Conservation (phyloP, 2,888 invertebrate species). For the Rhamphomyia laevipes region DNA sequence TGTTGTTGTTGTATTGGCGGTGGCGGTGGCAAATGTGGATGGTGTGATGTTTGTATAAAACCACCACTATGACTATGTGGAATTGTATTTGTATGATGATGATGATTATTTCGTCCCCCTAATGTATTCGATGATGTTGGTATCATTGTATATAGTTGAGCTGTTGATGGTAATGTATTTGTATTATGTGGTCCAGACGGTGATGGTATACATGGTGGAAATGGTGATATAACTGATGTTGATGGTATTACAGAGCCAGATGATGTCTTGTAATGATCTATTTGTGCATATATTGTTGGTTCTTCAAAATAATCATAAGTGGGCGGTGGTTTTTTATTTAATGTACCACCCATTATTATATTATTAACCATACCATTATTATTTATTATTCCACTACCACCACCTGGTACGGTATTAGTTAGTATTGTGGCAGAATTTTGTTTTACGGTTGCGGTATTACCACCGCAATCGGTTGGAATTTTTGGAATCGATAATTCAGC, state of each 20-base stretch:
- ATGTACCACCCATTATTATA: background rate
- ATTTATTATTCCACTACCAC: conserved; percentile 25
- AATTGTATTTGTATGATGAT: background rate
- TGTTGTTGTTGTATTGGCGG: conserved; percentile 31
- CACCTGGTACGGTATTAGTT: background rate
- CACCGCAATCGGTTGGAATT: conserved; percentile 17
- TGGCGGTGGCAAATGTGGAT: conserved; percentile 26
- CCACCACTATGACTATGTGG: background rate
- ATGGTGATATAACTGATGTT: conserved; percentile 30
- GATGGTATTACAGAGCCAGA: conserved; percentile 16
- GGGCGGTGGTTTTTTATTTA: conserved; percentile 22
- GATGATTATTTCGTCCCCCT: too few relatives aligned
- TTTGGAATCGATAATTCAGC: conserved; percentile 32
- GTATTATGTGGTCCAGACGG: conserved; percentile 29
- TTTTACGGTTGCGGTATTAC: background rate
- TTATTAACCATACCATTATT: conserved; percentile 16
- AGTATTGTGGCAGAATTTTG: conserved; percentile 10
- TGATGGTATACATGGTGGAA: conserved; percentile 39
- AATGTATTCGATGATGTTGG: conserved; percentile 1
- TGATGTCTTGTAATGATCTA: conserved; percentile 51
- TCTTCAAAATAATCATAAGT: conserved; percentile 44
- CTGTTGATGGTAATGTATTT: background rate
- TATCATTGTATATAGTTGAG: background rate
- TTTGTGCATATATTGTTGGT: conserved; percentile 62
- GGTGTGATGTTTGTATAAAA: conserved; percentile 10